Percentiles rank a stretch among this genome's conserved stretches.
Conservation (phyloP, 1,140 invertebrate species). For the Drosophila nigrodunni region DNA sequence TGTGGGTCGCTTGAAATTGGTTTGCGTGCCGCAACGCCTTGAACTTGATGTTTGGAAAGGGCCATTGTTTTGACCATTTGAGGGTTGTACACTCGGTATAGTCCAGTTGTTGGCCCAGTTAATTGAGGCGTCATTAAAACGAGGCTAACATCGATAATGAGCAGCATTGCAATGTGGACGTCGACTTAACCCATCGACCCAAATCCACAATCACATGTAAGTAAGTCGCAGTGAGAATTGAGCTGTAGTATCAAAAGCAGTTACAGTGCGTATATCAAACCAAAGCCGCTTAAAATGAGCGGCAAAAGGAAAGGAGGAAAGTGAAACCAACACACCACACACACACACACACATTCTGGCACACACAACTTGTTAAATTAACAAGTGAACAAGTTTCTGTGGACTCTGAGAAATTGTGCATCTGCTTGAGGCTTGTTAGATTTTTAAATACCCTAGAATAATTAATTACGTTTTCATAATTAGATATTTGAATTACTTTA, state of each 20-base stretch:
- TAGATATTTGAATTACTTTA: neutral
- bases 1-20: constrained; percentile 31
- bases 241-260: neutral
- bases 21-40: constrained; percentile 50
- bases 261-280: constrained; percentile 1
- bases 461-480: neutral
- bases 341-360: neutral
- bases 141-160: constrained; percentile 42
- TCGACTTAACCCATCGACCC: constrained; percentile 39
- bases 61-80: constrained; percentile 32
- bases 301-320: neutral
- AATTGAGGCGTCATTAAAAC: constrained; percentile 35
- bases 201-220: constrained; percentile 30
- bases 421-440: neutral
- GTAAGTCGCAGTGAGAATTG: constrained; percentile 8
- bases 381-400: constrained; percentile 1
- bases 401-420: neutral
- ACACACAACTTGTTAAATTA: constrained; percentile 7
- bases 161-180: constrained; percentile 7
- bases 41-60: constrained; percentile 56
- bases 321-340: neutral
- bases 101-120: constrained; percentile 21
- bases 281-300: constrained; percentile 42
- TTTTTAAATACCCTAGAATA: too few species aligned
- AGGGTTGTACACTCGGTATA: constrained; percentile 34